Base-by-base conservation (phyloP, 53 echinoderm and acorn worm genomes). In the Mesocentrotus franciscanus region DNA sequence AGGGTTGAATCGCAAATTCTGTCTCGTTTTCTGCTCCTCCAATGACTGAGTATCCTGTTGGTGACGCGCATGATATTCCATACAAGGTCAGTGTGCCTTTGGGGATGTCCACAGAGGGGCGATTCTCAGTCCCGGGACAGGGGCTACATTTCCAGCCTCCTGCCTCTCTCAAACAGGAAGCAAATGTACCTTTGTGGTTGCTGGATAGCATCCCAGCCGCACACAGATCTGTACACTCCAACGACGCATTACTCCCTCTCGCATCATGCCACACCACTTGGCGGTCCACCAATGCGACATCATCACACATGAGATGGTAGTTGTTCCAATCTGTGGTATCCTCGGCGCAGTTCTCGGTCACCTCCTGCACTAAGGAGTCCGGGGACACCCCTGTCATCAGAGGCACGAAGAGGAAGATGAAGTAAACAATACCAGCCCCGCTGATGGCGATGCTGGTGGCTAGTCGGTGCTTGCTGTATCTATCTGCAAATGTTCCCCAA, bases 401-500 rank as follows among this genome's bases (percentile, higher is more conserved):
- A 27, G 98, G 98, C 17, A 97, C 93, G 85, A 97, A 98, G 22
- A 97, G 58, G 72, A 96, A 87, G 74, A 90, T 30, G 72, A 96
- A 97, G 76, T 94, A 96, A 90, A 97, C 95, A 12, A 98, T 35
- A 9, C 93, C 94, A 11, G 96, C 95, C 12, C 96, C 97, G 9
- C 39, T 60, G 55, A 98, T 61, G 56, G 97, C 96, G 1, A 96
- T 60, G 22, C 95, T 66, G 39, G 98, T 94, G 16, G 96, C 95
- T 22, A 95, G 59, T 35, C 96, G 96, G 74, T 98, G 98, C 94
- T 97, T 97, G 97, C 97, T 96, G 96, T 85, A 96, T 55, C 96
- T 97, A 95, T 98, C 98, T 0, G 97, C 96, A 29, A 97, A 58
- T 15, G 96, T 79, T 5, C 98, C 98, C 96, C 97, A 97, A n/a